Base-by-base conservation (phyloP, 2,888 invertebrate genomes). In the Drosophila fulvimacula region DNA sequence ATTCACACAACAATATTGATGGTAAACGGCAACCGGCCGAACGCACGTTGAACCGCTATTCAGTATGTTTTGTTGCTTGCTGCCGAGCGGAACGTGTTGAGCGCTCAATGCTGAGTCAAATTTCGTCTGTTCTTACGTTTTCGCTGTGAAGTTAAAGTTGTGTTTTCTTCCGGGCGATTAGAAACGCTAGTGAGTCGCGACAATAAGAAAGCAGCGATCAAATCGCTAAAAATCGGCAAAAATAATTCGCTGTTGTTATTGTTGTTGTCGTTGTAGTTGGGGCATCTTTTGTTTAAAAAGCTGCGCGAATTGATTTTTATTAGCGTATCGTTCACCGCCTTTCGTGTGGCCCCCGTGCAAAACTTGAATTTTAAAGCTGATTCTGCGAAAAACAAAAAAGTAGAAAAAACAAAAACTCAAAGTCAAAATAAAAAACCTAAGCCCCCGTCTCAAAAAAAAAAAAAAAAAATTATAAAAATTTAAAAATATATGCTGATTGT, bases 281-380 rank as follows among this genome's bases (percentile, higher is more conserved):
- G 68, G 67, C 67, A 73, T 72, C 71, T 75, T 75, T 79, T 78
- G 68, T 73, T 62, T 59, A 53, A 72, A 56, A 72, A 68, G 67
- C 76, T 55, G 49, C 61, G 70, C 81, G 63, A 72, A 75, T 79
- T 79, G 70, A 60, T 46, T 69, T 27, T 63, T 76, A 73, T 73
- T 76, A 73, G 58, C 66, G 59, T 61, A 75, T 69, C 71, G 65
- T 62, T 69, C 76, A 38, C 60, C 69, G 67, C 55, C 64, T 72
- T 71, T 60, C 41, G 46, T 21, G 58, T 70, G 65, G 73, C 74
- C 73, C 62, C 76, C 76, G 71, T 65, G 79, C 82, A 81, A 89
- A 89, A 89, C 88, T 88, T 88, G 90, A 88, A 89, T 83, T 86
- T 76, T 79, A 62, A 81, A 83, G 88, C 89, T 89, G 88, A 88